Conservation (phyloP, 35 echinoderm and acorn worm genomes). For the Patiria miniata region DNA sequence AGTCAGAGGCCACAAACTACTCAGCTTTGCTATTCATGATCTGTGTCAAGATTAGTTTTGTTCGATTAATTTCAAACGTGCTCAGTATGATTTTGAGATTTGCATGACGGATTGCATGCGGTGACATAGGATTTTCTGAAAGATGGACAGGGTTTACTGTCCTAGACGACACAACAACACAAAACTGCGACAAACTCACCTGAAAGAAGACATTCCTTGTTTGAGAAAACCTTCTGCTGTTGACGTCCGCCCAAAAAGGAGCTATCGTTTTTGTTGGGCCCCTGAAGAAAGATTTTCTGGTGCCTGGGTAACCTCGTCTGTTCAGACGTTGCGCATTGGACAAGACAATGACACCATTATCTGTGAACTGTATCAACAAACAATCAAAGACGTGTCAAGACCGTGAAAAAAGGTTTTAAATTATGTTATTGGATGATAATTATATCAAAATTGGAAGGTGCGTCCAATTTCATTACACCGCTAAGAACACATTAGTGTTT, state of each 20-base stretch:
- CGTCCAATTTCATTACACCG: too few relatives aligned
- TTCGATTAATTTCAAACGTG: background rate
- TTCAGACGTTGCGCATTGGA: background rate
- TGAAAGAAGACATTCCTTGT: background rate
- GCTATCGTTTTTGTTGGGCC: background rate
- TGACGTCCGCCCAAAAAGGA: background rate
- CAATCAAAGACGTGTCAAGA: background rate
- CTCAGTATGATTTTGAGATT: background rate
- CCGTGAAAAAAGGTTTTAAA: too few relatives aligned
- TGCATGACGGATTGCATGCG: background rate
- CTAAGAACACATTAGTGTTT: too few relatives aligned
- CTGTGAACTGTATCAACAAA: conserved; percentile 6
- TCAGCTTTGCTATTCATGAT: background rate
- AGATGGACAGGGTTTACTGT: too few relatives aligned
- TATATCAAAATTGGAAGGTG: too few relatives aligned
- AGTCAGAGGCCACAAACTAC: background rate
- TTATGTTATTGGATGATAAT: too few relatives aligned
- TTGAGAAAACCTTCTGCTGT: background rate
- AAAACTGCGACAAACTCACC: background rate
- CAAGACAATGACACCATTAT: background rate
- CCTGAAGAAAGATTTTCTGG: background rate
- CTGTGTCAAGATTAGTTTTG: background rate
- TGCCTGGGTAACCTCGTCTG: background rate
- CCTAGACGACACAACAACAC: too few relatives aligned
- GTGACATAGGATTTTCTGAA: too few relatives aligned